These are phyloP conservation scores for Podarcis muralis DNA, from an alignment of 2,113 vertebrate species.

Conservation along the genomic window DNA sequence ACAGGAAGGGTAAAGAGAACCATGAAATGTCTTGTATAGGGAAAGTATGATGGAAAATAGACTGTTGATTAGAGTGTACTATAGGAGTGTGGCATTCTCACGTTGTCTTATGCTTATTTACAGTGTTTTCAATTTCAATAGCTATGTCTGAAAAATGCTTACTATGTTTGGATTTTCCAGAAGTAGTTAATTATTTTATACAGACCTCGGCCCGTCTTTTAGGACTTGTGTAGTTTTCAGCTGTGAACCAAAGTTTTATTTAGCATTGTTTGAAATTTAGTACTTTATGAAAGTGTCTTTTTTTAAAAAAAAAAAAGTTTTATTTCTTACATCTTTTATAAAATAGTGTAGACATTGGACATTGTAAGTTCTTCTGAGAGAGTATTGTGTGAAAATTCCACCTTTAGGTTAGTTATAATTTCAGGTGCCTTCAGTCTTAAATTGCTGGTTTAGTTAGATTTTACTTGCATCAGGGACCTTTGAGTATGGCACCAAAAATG, in stretches of 20 bases:
- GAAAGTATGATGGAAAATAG: conserved; percentile 84
- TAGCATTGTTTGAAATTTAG: background rate
- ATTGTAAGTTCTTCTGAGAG: conserved; percentile 27
- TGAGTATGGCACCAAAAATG: conserved; percentile 38
- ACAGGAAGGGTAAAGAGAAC: conserved; percentile 90
- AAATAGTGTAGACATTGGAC: conserved; percentile 13
- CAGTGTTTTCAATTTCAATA: background rate
- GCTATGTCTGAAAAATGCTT: conserved; percentile 11
- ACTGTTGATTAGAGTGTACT: conserved; percentile 71
- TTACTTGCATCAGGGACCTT: conserved; percentile 38
- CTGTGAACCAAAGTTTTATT: background rate
- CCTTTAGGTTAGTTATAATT: conserved; percentile 39
- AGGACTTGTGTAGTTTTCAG: background rate
- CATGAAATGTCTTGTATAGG: conserved; percentile 83
- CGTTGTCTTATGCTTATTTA: conserved; percentile 24
- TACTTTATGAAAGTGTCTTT: background rate
- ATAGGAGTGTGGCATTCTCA: background rate
- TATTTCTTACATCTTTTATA: conserved; percentile 28
- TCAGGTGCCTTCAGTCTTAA: conserved; percentile 35
- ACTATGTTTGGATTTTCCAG: conserved; percentile 2
- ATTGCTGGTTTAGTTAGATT: conserved; percentile 42
- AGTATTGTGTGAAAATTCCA: conserved; percentile 39
- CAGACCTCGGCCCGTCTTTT: conserved; percentile 3
- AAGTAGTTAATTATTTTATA: conserved; percentile 22
- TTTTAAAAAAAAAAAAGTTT: conserved; percentile 10